Percentiles rank a stretch among this genome's conserved stretches.
These are phyloP conservation scores for Agrochola litura DNA, from an alignment of 2,888 invertebrate species.

Conservation along the genomic window DNA sequence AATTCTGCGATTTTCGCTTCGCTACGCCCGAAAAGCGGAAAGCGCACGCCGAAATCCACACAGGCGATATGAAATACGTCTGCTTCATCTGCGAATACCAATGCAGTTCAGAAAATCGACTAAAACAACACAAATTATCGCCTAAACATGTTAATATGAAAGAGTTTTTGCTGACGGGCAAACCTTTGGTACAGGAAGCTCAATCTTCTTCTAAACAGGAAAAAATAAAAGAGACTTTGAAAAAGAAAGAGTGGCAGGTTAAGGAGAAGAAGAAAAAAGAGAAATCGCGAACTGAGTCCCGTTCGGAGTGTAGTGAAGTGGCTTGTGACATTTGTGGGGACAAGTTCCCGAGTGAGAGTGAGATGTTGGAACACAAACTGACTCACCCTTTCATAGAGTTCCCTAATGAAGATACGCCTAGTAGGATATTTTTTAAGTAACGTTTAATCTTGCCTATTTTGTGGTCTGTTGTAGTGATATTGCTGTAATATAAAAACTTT, in stretches of 20 bases:
- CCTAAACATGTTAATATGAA: slow-evolving; percentile 85
- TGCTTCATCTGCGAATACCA: slow-evolving; percentile 88
- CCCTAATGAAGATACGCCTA: slow-evolving; percentile 86
- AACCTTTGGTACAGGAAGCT: slow-evolving; percentile 75
- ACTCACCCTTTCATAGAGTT: slow-evolving; percentile 89
- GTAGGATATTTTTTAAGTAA: slow-evolving; percentile 89
- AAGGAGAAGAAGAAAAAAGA: slow-evolving; percentile 76
- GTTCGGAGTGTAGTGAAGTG: slow-evolving; percentile 61
- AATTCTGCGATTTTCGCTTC: slow-evolving; percentile 87
- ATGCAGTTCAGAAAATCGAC: slow-evolving; percentile 85
- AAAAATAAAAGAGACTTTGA: slow-evolving; percentile 63
- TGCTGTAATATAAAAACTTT: slow-evolving; percentile 5
- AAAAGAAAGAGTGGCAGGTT: slow-evolving; percentile 73
- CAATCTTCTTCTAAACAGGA: slow-evolving; percentile 74
- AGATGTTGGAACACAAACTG: slow-evolving; percentile 85
- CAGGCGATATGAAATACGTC: slow-evolving; percentile 87
- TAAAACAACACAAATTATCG: slow-evolving; percentile 83
- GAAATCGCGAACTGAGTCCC: slow-evolving; percentile 57
- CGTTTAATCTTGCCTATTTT: slow-evolving; percentile 67
- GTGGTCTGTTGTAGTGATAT: slow-evolving; percentile 38
- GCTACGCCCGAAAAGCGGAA: slow-evolving; percentile 85
- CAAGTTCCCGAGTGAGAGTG: slow-evolving; percentile 78
- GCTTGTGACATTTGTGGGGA: slow-evolving; percentile 87
- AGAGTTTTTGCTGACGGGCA: slow-evolving; percentile 82
- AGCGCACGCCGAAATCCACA: slow-evolving; percentile 83